Evolutionary conservation across 2,888 invertebrate species (phyloP).

Genomic region (Lasioglossum vierecki): DNA sequence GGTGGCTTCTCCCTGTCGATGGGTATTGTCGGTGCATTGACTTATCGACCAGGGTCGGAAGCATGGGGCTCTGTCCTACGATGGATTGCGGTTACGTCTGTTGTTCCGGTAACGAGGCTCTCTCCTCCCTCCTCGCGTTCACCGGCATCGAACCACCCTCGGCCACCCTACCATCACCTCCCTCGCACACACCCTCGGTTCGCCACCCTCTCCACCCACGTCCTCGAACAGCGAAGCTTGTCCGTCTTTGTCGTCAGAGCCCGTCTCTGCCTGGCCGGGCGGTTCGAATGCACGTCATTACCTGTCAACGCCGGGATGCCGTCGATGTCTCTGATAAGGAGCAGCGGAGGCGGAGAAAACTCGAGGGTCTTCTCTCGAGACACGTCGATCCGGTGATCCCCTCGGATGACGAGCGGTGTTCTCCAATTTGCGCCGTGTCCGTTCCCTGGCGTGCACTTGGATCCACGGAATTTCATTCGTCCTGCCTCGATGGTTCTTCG

Average conservation of each 20-base stretch:
- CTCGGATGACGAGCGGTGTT: slow-evolving; percentile 19
- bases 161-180: neutral
- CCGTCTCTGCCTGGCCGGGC: slow-evolving; percentile 21
- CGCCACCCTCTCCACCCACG: neutral
- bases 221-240: slow-evolving; percentile 17
- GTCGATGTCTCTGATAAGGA: slow-evolving; percentile 56
- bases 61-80: slow-evolving; percentile 70
- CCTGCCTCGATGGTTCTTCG: neutral
- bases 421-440: slow-evolving; percentile 43
- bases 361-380: slow-evolving; percentile 43
- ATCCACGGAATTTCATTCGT: neutral
- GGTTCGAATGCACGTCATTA: slow-evolving; percentile 64
- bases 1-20: slow-evolving; percentile 72
- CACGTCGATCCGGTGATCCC: slow-evolving; percentile 38
- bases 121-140: slow-evolving; percentile 33
- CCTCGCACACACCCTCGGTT: neutral
- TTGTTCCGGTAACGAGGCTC: slow-evolving; percentile 71
- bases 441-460: neutral
- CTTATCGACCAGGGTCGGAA: slow-evolving; percentile 71
- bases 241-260: slow-evolving; percentile 57
- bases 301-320: slow-evolving; percentile 56
- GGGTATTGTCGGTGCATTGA: slow-evolving; percentile 76
- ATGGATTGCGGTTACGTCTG: slow-evolving; percentile 76
- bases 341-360: slow-evolving; percentile 38
- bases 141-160: neutral